Evolutionary conservation across 2,797 vertebrate species (phyloP).

Genomic region (Intellagama lesueurii): DNA sequence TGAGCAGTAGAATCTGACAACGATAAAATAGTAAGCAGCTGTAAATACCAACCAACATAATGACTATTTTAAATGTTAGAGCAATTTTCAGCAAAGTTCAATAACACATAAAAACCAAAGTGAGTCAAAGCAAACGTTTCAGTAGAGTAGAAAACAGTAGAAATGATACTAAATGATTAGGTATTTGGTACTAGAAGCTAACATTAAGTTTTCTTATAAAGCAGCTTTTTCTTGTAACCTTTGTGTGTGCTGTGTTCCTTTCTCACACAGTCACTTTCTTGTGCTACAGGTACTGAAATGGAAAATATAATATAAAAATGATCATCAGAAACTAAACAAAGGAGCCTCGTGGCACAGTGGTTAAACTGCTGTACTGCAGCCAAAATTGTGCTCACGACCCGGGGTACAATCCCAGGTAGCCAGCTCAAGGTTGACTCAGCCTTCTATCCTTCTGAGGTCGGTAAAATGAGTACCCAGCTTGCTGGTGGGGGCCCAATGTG

Average conservation of each 20-base stretch:
- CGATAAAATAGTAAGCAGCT: not conserved
- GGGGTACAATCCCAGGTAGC: too few species aligned
- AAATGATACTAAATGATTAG: not conserved
- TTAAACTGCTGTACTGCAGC: too few species aligned
- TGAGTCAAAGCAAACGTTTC: not conserved
- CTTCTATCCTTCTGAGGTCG: too few species aligned
- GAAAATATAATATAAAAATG: constrained; percentile 3
- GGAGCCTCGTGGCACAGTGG: too few species aligned
- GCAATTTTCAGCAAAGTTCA: not conserved
- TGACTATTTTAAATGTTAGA: not conserved
- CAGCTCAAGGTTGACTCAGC: too few species aligned
- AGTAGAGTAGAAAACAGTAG: not conserved
- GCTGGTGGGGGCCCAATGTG: too few species aligned
- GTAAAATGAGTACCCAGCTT: too few species aligned
- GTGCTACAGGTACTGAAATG: not conserved
- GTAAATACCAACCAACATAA: not conserved
- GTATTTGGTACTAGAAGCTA: not conserved
- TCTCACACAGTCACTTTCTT: not conserved
- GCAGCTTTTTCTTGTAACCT: not conserved
- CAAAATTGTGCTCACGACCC: too few species aligned
- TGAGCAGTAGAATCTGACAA: not conserved
- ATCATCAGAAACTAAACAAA: not conserved
- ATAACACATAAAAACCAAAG: too few species aligned
- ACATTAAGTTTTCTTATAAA: not conserved
- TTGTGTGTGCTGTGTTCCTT: not conserved